phyloP scores from a whole-genome alignment of 2,888 invertebrate species.

The Siphlonurus alternatus region DNA sequence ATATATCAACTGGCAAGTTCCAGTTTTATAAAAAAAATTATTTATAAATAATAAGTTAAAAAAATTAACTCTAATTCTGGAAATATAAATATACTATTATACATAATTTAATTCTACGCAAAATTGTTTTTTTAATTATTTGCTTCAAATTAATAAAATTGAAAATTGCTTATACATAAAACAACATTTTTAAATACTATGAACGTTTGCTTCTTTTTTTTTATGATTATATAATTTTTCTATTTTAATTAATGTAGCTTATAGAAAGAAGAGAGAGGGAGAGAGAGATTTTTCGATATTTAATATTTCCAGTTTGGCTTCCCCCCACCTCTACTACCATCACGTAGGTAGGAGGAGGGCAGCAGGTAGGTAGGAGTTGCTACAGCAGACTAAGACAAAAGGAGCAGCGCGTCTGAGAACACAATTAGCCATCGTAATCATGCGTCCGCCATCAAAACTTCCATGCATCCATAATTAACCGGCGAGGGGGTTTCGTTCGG shows the following conservation, averaged over 20 bases:
- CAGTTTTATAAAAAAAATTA: too few species aligned
- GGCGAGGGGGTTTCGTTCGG: neutral
- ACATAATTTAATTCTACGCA: too few species aligned
- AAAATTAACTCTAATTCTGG: too few species aligned
- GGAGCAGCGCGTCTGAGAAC: neutral
- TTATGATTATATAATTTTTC: too few species aligned
- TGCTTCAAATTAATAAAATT: too few species aligned
- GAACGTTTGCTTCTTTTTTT: too few species aligned
- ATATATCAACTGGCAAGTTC: too few species aligned
- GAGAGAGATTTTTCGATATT: neutral
- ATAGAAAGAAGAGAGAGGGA: neutral
- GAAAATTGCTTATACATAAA: too few species aligned
- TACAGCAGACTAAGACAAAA: neutral
- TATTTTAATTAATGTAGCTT: neutral
- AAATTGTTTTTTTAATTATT: too few species aligned
- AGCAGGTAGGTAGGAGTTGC: neutral
- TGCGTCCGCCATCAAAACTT: conserved; percentile 7
- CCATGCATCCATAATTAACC: conserved; percentile 10
- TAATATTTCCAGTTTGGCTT: neutral
- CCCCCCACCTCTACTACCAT: neutral
- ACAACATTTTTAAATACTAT: too few species aligned
- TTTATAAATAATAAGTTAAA: too few species aligned
- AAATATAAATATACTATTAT: too few species aligned
- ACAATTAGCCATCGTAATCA: conserved; percentile 9
- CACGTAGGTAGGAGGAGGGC: neutral